A percentile compares a stretch with the other conserved stretches of the same genome.
Evolutionary conservation across 1,140 invertebrate species (phyloP).

Genomic region (Pteromalus puparum): DNA sequence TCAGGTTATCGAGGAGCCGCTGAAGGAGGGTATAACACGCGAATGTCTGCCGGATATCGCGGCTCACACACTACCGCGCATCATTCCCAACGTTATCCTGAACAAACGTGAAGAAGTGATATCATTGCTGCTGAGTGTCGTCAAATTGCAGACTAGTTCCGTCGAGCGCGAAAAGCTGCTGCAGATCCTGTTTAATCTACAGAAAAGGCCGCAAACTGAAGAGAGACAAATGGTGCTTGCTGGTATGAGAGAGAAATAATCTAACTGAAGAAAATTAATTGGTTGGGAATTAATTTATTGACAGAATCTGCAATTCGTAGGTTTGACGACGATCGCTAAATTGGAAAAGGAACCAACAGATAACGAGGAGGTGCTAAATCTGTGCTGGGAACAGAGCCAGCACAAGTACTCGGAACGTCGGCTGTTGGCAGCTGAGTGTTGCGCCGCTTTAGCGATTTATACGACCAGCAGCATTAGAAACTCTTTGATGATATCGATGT

Average conservation of each 20-base stretch:
- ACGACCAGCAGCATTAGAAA: constrained; percentile 81
- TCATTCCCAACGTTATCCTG: constrained; percentile 83
- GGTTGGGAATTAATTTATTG: background rate
- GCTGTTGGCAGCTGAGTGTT: constrained; percentile 84
- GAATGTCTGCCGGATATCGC: constrained; percentile 73
- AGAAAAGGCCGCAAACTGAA: constrained; percentile 83
- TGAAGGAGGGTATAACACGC: constrained; percentile 68
- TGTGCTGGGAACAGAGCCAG: constrained; percentile 87
- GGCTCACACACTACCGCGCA: constrained; percentile 76
- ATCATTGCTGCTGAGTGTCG: constrained; percentile 81
- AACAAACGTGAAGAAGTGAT: constrained; percentile 86
- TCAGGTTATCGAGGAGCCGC: constrained; percentile 68
- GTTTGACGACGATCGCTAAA: constrained; percentile 80
- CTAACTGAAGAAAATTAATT: background rate
- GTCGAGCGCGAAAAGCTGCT: constrained; percentile 81
- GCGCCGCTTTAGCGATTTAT: constrained; percentile 83
- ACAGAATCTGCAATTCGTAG: constrained; percentile 60
- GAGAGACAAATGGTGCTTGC: constrained; percentile 83
- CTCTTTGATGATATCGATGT: constrained; percentile 84
- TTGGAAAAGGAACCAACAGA: constrained; percentile 76
- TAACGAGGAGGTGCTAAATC: constrained; percentile 83
- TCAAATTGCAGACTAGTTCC: constrained; percentile 79
- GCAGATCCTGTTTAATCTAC: constrained; percentile 85
- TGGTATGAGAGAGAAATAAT: constrained; percentile 65
- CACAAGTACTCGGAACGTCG: constrained; percentile 84